phyloP scores from a whole-genome alignment of 1,140 invertebrate species.

The Eueides isabella region DNA sequence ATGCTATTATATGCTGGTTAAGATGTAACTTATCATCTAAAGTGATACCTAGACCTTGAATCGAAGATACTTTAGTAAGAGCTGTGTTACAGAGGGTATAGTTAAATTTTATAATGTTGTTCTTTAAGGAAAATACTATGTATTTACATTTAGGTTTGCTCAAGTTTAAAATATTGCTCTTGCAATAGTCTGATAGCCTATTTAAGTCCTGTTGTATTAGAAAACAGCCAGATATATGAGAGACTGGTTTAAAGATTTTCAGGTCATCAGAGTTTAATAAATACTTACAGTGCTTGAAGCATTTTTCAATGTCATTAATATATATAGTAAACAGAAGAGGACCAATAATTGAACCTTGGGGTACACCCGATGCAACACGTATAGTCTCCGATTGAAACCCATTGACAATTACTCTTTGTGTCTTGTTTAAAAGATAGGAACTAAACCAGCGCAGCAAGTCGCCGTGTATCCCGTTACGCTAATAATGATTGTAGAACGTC shows the following conservation, averaged over 20 bases:
- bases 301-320: slow-evolving; percentile 52
- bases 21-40: no score
- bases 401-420: slow-evolving; percentile 10
- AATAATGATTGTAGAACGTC: slow-evolving; percentile 29
- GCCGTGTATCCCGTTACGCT: slow-evolving; percentile 19
- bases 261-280: slow-evolving; percentile 53
- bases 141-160: slow-evolving; percentile 42
- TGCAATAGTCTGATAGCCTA: slow-evolving; percentile 39
- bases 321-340: slow-evolving; percentile 54
- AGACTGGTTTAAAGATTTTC: slow-evolving; percentile 55
- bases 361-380: slow-evolving; percentile 43
- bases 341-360: slow-evolving; percentile 54
- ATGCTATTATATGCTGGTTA: no score
- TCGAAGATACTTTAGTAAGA: no score
- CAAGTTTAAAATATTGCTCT: slow-evolving; percentile 40
- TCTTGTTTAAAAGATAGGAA: slow-evolving; percentile 13
- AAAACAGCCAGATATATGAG: slow-evolving; percentile 25
- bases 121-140: slow-evolving; percentile 49
- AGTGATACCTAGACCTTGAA: no score
- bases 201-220: slow-evolving; percentile 41
- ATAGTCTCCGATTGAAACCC: slow-evolving; percentile 12
- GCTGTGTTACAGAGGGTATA: no score
- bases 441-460: slow-evolving; percentile 20
- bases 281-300: slow-evolving; percentile 42
- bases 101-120: slow-evolving; percentile 2